These are phyloP conservation scores for Hyposmocoma kahamanoa DNA, from an alignment of 1,140 invertebrate species.

Conservation along the genomic window DNA sequence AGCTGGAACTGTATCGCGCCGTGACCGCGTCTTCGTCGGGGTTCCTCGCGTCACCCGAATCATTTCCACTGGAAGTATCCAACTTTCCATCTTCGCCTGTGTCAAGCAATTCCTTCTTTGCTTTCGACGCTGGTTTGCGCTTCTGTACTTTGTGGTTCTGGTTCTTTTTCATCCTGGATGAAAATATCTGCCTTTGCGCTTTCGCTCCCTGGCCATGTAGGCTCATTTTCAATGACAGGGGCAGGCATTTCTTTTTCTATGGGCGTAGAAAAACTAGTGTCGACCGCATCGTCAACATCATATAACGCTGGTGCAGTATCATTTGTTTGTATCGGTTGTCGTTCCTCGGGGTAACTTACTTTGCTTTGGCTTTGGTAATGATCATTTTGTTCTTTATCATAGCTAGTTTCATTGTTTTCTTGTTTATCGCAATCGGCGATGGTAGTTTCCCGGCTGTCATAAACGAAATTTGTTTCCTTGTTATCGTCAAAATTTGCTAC, in stretches of 20 bases:
- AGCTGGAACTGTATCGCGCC: constrained; percentile 7
- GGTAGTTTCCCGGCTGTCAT: not conserved
- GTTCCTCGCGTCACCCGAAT: constrained; percentile 48
- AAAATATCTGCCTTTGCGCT: constrained; percentile 28
- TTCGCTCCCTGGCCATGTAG: constrained; percentile 5
- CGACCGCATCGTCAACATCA: constrained; percentile 39
- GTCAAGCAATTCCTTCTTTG: constrained; percentile 41
- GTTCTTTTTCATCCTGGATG: constrained; percentile 13
- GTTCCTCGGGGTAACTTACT: no score
- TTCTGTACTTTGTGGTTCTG: constrained; percentile 5
- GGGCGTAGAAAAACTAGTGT: constrained; percentile 33
- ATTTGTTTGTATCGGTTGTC: no score
- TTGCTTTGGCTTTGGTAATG: not conserved
- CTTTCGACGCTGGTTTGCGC: constrained; percentile 7
- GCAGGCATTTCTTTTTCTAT: constrained; percentile 12
- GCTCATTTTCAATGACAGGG: constrained; percentile 9
- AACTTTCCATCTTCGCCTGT: constrained; percentile 37
- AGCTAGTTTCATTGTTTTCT: not conserved
- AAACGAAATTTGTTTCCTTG: not conserved
- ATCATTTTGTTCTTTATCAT: not conserved
- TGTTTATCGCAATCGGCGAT: not conserved
- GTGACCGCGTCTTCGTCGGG: constrained; percentile 4
- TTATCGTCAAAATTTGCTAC: not conserved
- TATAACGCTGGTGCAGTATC: constrained; percentile 33
- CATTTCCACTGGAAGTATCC: constrained; percentile 66